Evolutionary conservation across 1,140 invertebrate species (phyloP).

Genomic region (Anagrus nilaparvatae): DNA sequence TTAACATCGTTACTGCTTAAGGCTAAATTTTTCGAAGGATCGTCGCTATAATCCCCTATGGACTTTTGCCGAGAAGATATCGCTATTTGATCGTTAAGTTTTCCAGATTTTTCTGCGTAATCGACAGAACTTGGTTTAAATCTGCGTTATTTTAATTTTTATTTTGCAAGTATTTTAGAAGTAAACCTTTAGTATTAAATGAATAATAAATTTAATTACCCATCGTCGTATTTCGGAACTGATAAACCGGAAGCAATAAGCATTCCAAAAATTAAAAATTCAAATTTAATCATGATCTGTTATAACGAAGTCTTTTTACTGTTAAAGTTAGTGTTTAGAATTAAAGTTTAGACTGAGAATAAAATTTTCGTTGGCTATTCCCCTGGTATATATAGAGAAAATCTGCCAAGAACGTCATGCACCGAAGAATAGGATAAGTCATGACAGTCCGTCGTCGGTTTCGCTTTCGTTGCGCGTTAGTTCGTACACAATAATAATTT

Average conservation of each 20-base stretch:
- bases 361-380: too few relatives aligned
- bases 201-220: constrained; percentile 4
- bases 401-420: too few relatives aligned
- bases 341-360: too few relatives aligned
- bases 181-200: constrained; percentile 4
- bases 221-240: too few relatives aligned
- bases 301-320: too few relatives aligned
- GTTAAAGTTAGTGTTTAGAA: too few relatives aligned
- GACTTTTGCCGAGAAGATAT: constrained; percentile 23
- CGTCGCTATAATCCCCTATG: too few relatives aligned
- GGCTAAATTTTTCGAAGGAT: background rate
- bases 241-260: too few relatives aligned
- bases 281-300: too few relatives aligned
- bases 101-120: constrained; percentile 29
- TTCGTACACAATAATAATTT: too few relatives aligned
- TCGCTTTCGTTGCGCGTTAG: constrained; percentile 17
- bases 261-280: too few relatives aligned
- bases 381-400: too few relatives aligned
- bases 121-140: constrained; percentile 37
- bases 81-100: constrained; percentile 33
- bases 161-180: constrained; percentile 7
- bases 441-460: constrained; percentile 6
- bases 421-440: constrained; percentile 9
- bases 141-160: constrained; percentile 16
- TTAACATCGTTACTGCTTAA: constrained; percentile 18